Evolutionary conservation across 2,113 vertebrate species (phyloP).

Genomic region (Thermophis baileyi): DNA sequence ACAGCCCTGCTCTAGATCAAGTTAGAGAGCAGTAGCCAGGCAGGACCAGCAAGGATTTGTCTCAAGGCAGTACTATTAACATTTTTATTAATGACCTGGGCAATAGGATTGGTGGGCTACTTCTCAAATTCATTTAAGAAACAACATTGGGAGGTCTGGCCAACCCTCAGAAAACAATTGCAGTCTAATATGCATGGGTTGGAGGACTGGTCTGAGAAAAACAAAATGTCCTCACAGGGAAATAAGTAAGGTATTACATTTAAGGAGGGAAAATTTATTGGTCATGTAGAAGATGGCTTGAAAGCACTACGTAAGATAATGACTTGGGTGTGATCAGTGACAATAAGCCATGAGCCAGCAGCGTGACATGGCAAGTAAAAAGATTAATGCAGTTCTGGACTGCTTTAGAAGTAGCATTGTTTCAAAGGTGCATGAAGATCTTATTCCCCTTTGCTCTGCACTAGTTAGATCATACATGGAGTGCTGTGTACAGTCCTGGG

Average conservation of each 20-base stretch:
- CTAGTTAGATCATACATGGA: neutral
- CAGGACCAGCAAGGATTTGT: neutral
- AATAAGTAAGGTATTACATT: neutral
- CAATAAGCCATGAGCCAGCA: neutral
- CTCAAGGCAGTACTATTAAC: neutral
- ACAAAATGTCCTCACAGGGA: neutral
- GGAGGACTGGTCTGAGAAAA: neutral
- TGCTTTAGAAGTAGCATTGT: neutral
- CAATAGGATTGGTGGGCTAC: neutral
- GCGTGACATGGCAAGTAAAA: neutral
- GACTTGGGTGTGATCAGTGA: neutral
- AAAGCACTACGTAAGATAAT: neutral
- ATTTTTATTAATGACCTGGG: neutral
- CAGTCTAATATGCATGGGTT: neutral
- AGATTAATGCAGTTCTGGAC: neutral
- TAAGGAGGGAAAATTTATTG: neutral
- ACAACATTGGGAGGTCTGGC: neutral
- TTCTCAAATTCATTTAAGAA: neutral
- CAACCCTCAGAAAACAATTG: neutral
- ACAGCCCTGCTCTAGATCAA: neutral
- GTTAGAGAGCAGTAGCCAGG: neutral
- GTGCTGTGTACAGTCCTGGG: neutral
- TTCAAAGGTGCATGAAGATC: neutral
- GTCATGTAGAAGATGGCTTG: neutral
- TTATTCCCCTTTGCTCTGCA: neutral